Evolutionary conservation across 2,888 invertebrate genomes (phyloP), one percentile per base, ranked within the genome.

Genomic region (Dicycla oo): DNA sequence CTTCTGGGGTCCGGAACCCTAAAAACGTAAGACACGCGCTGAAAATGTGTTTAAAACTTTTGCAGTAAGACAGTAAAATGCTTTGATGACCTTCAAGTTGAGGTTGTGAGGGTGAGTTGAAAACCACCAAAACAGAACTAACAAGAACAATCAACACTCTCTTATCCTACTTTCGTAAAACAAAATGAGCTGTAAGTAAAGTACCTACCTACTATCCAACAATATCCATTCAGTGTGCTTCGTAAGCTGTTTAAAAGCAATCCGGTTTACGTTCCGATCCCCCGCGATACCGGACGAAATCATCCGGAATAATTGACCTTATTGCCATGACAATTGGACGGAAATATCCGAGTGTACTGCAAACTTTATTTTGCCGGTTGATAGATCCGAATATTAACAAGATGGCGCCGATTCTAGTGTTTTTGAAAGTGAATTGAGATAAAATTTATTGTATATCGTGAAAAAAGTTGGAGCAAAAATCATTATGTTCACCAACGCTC

Each of bases 271-370:
- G 81, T 77, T 78, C 69, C 71, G 77, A 83, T 76, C 73, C 62
- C 74, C 34, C 47, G 57, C 83, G 67, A 66, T 72, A 77, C 71
- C 75, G 67, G 71, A 65, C 62, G 73, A 85, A 90, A 87, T 88
- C 87, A 87, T 84, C 80, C 73, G 88, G 83, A 86, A 89, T 89
- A 88, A 90, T 90, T 88, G 87, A 83, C 87, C 81, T 78, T 61
- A 80, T 85, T 86, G 73, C 68, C 58, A 74, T 74, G 81, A 83
- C 87, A 87, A 88, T 87, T 83, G 73, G 84, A 87, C 79, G 82
- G 86, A 85, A 87, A 87, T 84, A 83, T 78, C 72, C 40, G 64
- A 57, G 26, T 45, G 47, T 53, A 30, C 64, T 49, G 68, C 74
- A 75, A 75, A 83, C 66, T 80, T 77, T 68, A 69, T 73, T 75